Evolutionary conservation across 1,140 invertebrate species (phyloP).

Genomic region (Drosophila ercepeae): DNA sequence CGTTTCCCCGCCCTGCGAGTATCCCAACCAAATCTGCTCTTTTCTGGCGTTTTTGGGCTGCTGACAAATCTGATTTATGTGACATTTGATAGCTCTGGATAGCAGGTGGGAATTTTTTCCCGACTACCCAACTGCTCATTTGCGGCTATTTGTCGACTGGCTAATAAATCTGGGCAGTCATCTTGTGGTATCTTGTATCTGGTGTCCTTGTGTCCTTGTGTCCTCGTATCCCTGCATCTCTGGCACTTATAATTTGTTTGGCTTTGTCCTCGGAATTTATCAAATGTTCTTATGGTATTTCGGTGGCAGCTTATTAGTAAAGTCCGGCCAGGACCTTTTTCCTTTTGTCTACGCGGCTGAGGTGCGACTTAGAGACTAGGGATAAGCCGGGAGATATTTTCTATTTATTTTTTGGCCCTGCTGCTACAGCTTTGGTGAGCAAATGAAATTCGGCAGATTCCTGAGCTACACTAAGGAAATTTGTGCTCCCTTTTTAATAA

Average conservation of each 20-base stretch:
- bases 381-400: conserved; percentile 43
- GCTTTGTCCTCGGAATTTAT: conserved; percentile 72
- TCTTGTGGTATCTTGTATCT: conserved; percentile 28
- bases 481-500: background rate
- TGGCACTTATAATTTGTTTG: conserved; percentile 69
- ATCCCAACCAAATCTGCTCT: conserved; percentile 1
- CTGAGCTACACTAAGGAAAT: background rate
- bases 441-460: background rate
- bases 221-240: conserved; percentile 21
- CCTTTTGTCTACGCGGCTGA: background rate
- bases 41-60: conserved; percentile 28
- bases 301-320: conserved; percentile 74
- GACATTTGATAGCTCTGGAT: conserved; percentile 68
- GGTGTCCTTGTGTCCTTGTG: conserved; percentile 9
- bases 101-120: conserved; percentile 47
- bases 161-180: conserved; percentile 46
- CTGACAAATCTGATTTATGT: conserved; percentile 81
- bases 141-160: conserved; percentile 43
- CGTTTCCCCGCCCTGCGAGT: conserved; percentile 18
- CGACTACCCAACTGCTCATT: conserved; percentile 21
- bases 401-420: conserved; percentile 32
- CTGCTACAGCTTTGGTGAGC: background rate
- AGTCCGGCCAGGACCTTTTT: conserved; percentile 21
- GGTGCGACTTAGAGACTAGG: conserved; percentile 52
- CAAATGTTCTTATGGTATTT: conserved; percentile 66